Base-by-base conservation (phyloP, 2,797 vertebrate genomes). In the Microtus agrestis region DNA sequence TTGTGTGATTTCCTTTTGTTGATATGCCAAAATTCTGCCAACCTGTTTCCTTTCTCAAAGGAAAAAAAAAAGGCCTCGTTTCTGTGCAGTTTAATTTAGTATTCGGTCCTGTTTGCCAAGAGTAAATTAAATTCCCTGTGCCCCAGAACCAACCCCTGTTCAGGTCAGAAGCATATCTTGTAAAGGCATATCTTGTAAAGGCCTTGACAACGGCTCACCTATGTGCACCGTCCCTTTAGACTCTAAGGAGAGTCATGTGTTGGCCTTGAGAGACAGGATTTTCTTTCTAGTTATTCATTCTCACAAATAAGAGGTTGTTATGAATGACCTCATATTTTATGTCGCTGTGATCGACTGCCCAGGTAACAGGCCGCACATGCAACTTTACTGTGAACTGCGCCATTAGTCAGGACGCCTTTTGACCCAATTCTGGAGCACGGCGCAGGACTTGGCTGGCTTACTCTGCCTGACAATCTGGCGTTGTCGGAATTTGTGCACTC, bases 21-120 rank as follows among this genome's bases (percentile, higher is more conserved):
- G 98, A 98, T 97, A 98, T 96, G 98, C 98, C 98, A 99, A 98
- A 98, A 97, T 98, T 98, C 98, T 98, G 98, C 98, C 98, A 98
- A 95, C 98, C 96, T 98, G 97, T 98, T 98, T 98, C 98, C 98
- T 98, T 98, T 98, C 98, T 98, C 91, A 91, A 93, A 96, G 88
- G 98, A 87, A 91, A 96, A 94, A 95, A 98, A 65, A 17, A 56
- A 6, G 54, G 27, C 88, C 93, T 97, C 96, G 97, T 98, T 98
- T 98, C 98, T 98, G 96, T 98, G 97, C 97, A 97, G 96, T 98
- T 98, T 98, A 98, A 98, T 98, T 98, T 98, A 97, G 91, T 96
- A 98, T 98, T 98, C 95, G 94, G 93, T 82, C 81, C 95, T 94
- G 73, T 97, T 97, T 98, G 98, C 98, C 98, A 98, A 98, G 98